A percentile compares a stretch with the other conserved stretches of the same genome.
phyloP scores from a whole-genome alignment of 2,888 invertebrate species.

The Tenthredo livida region DNA sequence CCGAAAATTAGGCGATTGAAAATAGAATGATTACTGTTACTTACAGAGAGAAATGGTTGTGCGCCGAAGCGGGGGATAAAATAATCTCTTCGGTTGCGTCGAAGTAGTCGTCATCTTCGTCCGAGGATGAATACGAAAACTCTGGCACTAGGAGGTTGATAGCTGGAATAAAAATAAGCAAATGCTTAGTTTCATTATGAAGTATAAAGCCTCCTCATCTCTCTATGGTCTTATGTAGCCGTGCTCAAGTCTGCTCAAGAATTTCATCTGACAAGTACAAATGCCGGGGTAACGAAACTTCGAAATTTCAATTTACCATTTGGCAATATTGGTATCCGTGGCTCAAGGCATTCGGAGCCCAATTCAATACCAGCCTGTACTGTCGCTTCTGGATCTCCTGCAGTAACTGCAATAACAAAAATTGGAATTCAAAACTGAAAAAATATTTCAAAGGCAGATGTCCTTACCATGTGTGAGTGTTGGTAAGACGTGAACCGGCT shows the following conservation, averaged over 20 bases:
- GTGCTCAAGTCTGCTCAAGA: not conserved
- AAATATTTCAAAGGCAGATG: conserved; percentile 8
- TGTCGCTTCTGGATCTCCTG: conserved; percentile 71
- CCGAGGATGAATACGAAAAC: conserved; percentile 98
- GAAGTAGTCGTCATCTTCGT: conserved; percentile 96
- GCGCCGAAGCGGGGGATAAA: conserved; percentile 67
- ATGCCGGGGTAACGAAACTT: not conserved
- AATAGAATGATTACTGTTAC: conserved; percentile 58
- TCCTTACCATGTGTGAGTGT: conserved; percentile 71
- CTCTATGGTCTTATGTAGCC: conserved; percentile 24
- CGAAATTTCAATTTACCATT: conserved; percentile 65
- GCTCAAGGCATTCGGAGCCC: conserved; percentile 83
- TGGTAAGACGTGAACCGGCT: conserved; percentile 70
- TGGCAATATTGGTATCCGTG: conserved; percentile 70
- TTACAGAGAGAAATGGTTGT: conserved; percentile 68
- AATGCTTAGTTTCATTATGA: not conserved
- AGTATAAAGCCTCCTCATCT: not conserved
- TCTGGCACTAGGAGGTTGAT: conserved; percentile 90
- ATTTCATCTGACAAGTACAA: not conserved
- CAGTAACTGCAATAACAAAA: conserved; percentile 63
- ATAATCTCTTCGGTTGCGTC: conserved; percentile 90
- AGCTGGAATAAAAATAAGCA: conserved; percentile 69
- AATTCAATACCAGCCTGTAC: conserved; percentile 83
- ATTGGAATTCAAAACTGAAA: conserved; percentile 14
- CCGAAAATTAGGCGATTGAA: not conserved